Base-by-base conservation (phyloP, 2,888 invertebrate species). In the Cinara cedri region DNA sequence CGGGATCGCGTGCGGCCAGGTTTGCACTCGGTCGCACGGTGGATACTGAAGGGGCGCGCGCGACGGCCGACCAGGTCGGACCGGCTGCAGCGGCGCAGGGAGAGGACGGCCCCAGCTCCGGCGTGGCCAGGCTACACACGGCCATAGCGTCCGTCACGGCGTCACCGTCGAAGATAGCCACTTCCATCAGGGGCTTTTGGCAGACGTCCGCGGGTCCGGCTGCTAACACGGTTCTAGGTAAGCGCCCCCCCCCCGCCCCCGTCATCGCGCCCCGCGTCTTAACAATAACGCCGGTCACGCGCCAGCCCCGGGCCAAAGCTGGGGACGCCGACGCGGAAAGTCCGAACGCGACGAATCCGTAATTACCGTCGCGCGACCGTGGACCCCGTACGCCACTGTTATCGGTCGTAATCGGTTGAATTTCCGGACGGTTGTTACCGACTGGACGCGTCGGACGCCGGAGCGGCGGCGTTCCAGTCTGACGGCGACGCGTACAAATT, bases 131-230 rank as follows among this genome's bases (percentile, higher is more conserved):
- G 60, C 51, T 78, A 70, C 68, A 78, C 68, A 24, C 66, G 60
- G 51, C 78, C 70, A 60, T 78, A 34, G 78, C 78, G n/a, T 70
- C 78, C 60, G 78, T 78, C 62, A 42, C 78, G 78, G 68, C 60
- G 78, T 78, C 78, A 9, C 78, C 78, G 60, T 60, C 70, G 60
- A 78, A 51, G 57, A 60, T 78, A 34, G 78, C 78, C 68, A 78
- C 78, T 42, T 60, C 78, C 70, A 60, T 78, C 68, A 24, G 78
- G 70, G 70, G 78, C 70, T 78, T 78, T 42, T 78, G 78, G 78
- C 70, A 62, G 49, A 62, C 78, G 68, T 78, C 78, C 49, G 78
- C 78, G 11, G 78, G 49, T 8, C 78, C 78, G 68, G 78, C 78
- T 70, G 78, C 78, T 14, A 51, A 60, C 4, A 51, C 78, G 34